Base-by-base conservation (phyloP, 1,140 invertebrate genomes). In the Lordiphosa collinella region DNA sequence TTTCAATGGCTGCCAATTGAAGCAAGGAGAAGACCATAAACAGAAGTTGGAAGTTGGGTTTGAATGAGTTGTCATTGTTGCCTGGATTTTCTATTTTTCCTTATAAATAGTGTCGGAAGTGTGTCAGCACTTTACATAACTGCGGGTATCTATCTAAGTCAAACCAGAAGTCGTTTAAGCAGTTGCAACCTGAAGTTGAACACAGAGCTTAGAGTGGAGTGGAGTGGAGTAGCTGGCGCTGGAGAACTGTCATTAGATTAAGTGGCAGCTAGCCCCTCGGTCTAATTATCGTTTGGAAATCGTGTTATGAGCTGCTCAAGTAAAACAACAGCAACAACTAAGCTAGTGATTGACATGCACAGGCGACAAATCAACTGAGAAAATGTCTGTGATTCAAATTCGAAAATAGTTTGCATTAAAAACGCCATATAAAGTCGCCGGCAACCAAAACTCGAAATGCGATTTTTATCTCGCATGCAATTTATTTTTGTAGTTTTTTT, bases 161-260 rank as follows among this genome's bases (percentile, higher is more conserved):
- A 82, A 75, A 72, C 76, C 71, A 82, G 76, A 82, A 84, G 76
- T 82, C 72, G 78, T 68, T 72, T 82, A 76, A 69, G 57, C 73
- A 75, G 67, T 75, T 71, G 74, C 66, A 31, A 41, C 13, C 38
- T 50, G 10, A 18, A 56, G 54, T 40, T 41, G 54, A 43, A 51
- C 46, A 14, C 10, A 48, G 37, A 44, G 13, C 34, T n/a, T 29
- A 14, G 34, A 40, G 37, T 29, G 22, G 34, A 40, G 37, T 29
- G 18, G 18, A 18, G 18, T 18, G 53, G 36, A 43, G 37, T 41
- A 16, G 35, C 29, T 37, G 35, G 35, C 22, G 37, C 31, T 41
- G 32, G 71, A 84, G 78, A 82, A 82, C 76, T 82, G 76, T 67
- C 76, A 82, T 82, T 82, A 82, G 71, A 76, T 84, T 82, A 76